Conservation (phyloP, 2,888 invertebrate genomes). For the Sinhomidia bicolor region DNA sequence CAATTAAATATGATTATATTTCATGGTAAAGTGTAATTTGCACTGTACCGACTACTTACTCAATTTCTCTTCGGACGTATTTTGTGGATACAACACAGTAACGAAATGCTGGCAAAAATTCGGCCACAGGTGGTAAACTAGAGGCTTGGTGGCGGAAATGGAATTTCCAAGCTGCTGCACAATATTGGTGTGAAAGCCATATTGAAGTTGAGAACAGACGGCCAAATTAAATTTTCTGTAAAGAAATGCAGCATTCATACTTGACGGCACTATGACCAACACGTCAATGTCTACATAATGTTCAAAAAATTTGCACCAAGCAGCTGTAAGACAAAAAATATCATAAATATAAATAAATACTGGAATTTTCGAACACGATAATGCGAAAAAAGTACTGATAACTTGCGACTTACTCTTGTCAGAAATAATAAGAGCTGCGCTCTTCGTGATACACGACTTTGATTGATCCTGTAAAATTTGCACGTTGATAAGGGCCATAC, state of each 20-base stretch:
- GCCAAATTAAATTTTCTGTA: conserved; percentile 77
- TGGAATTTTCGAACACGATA: too few species aligned
- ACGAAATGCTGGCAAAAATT: conserved; percentile 89
- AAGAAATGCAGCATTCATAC: conserved; percentile 60
- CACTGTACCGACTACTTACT: conserved; percentile 83
- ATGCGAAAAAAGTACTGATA: too few species aligned
- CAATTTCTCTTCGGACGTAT: conserved; percentile 86
- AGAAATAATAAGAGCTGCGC: conserved; percentile 73
- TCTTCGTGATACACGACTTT: conserved; percentile 68
- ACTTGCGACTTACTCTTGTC: conserved; percentile 53
- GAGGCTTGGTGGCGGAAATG: conserved; percentile 82
- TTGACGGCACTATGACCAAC: conserved; percentile 75
- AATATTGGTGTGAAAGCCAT: conserved; percentile 77
- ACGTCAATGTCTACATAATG: conserved; percentile 77
- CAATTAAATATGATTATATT: too few species aligned
- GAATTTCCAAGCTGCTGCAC: conserved; percentile 78
- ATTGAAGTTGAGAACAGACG: conserved; percentile 76
- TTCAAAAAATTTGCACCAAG: conserved; percentile 78
- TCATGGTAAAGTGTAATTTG: too few species aligned
- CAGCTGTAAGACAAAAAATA: conserved; percentile 68
- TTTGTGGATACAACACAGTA: conserved; percentile 88
- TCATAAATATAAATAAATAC: neutral
- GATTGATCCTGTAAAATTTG: conserved; percentile 77
- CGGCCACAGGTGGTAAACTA: conserved; percentile 89
- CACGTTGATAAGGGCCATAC: conserved; percentile 72